phyloP scores from a whole-genome alignment of 2,113 vertebrate genomes.

The Ailuropoda melanoleuca region DNA sequence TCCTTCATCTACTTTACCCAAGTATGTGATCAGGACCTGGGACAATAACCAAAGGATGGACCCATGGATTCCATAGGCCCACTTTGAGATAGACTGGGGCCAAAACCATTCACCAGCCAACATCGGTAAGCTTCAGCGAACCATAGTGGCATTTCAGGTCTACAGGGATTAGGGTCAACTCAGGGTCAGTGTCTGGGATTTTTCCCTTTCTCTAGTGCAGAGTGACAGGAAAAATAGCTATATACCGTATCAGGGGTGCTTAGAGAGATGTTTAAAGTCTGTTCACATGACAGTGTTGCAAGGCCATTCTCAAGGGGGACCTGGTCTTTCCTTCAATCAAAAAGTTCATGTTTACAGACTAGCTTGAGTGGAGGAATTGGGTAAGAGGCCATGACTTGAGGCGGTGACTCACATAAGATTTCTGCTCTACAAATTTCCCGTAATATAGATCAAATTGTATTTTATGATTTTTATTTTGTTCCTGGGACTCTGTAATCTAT shows the following conservation, averaged over 20 bases:
- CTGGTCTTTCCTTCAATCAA: not conserved
- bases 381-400: not conserved
- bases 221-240: not conserved
- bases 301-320: accelerated
- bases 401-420: not conserved
- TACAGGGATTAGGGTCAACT: not conserved
- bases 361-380: not conserved
- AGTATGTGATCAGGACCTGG: not conserved
- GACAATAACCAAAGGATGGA: not conserved
- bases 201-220: not conserved
- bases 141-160: not conserved
- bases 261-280: not conserved
- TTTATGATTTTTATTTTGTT: conserved; percentile 1
- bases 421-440: not conserved
- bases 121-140: not conserved
- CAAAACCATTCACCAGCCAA: not conserved
- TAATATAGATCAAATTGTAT: not conserved
- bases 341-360: not conserved
- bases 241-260: not conserved
- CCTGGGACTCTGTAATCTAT: not conserved
- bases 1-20: not conserved
- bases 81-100: not conserved
- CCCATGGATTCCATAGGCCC: not conserved
- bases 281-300: not conserved
- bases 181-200: not conserved